phyloP scores from a whole-genome alignment of 2,888 invertebrate genomes.

The Subacronicta megacephala region DNA sequence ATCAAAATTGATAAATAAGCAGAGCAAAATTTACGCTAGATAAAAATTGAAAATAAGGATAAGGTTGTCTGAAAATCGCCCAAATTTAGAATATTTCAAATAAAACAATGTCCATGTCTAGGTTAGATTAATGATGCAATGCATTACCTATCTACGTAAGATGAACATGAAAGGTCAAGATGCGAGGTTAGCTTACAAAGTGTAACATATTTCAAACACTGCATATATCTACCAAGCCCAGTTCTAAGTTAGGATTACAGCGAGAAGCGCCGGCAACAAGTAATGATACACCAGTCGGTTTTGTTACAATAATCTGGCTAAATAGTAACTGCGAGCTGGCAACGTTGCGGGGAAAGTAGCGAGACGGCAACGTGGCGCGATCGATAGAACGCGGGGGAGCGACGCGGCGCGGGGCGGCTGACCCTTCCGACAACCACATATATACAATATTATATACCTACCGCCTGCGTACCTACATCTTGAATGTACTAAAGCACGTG shows the following conservation, averaged over 20 bases:
- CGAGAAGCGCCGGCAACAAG: slow-evolving; percentile 67
- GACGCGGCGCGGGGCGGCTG: slow-evolving; percentile 60
- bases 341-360: slow-evolving; percentile 80
- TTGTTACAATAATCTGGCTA: slow-evolving; percentile 67
- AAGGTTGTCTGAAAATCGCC: no score
- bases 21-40: no score
- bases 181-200: slow-evolving; percentile 15
- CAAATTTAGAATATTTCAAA: no score
- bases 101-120: no score
- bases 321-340: slow-evolving; percentile 75
- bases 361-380: slow-evolving; percentile 75
- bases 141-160: no score
- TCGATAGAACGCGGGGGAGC: slow-evolving; percentile 66
- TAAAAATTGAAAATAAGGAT: no score
- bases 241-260: slow-evolving; percentile 28
- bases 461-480: slow-evolving; percentile 43
- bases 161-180: slow-evolving; percentile 13
- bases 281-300: slow-evolving; percentile 65
- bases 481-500: slow-evolving; percentile 52
- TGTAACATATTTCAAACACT: slow-evolving; percentile 19
- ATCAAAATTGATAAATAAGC: no score
- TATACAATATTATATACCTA: slow-evolving; percentile 40
- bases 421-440: slow-evolving; percentile 69
- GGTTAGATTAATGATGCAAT: no score
- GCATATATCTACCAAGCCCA: slow-evolving; percentile 23